Evolutionary conservation across 2,888 invertebrate genomes (phyloP).

Genomic region (Protophormia terraenovae): DNA sequence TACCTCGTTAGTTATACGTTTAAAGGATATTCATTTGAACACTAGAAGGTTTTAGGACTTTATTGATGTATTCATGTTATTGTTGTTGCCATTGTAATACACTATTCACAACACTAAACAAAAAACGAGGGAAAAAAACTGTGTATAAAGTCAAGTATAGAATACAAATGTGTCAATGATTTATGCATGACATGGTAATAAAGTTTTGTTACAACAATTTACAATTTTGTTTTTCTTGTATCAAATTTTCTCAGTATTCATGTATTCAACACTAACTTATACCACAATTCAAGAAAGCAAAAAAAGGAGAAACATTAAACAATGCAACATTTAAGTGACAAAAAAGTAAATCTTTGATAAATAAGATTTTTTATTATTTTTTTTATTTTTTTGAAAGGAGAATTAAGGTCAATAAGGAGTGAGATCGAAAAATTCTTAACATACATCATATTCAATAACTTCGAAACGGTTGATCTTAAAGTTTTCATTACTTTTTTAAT

Average conservation of each 20-base stretch:
- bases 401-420: too few relatives aligned
- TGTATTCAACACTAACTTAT: neutral
- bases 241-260: neutral
- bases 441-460: too few relatives aligned
- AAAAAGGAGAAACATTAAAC: neutral
- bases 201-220: constrained; percentile 43
- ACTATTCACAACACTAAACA: neutral
- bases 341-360: neutral
- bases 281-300: neutral
- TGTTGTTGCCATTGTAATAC: neutral
- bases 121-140: too few relatives aligned
- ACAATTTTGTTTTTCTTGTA: neutral
- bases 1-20: neutral
- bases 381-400: too few relatives aligned
- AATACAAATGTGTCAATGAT: constrained; percentile 64
- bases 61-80: neutral
- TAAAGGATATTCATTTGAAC: neutral
- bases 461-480: too few relatives aligned
- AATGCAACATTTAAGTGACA: neutral
- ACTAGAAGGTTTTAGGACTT: neutral
- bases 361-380: neutral
- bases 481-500: too few relatives aligned
- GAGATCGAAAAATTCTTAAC: too few relatives aligned
- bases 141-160: constrained; percentile 21
- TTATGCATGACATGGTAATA: constrained; percentile 63